A percentile compares a stretch with the other conserved stretches of the same genome.
Conservation (phyloP, 2,888 invertebrate species). For the Dendrolimus pini region DNA sequence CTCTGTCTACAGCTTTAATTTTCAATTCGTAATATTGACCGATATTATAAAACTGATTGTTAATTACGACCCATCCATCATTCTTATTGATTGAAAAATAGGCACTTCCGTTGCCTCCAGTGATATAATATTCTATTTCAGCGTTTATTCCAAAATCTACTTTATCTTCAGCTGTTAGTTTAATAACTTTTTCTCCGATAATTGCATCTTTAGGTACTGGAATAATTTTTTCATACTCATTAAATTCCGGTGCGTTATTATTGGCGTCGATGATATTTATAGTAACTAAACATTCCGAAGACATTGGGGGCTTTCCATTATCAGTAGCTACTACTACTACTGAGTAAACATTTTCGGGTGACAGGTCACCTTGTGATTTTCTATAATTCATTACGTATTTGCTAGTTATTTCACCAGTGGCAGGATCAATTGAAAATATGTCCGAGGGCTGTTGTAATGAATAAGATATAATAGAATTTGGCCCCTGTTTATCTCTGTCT, state of each 20-base stretch:
- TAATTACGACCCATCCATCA: slow-evolving; percentile 89
- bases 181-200: slow-evolving; percentile 83
- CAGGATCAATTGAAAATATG: slow-evolving; percentile 93
- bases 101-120: slow-evolving; percentile 85
- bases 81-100: slow-evolving; percentile 84
- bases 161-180: slow-evolving; percentile 84
- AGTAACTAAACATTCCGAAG: slow-evolving; percentile 89
- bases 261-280: slow-evolving; percentile 95
- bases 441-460: slow-evolving; percentile 92
- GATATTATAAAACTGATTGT: slow-evolving; percentile 72
- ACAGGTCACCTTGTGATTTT: slow-evolving; percentile 86
- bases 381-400: slow-evolving; percentile 89
- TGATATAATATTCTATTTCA: slow-evolving; percentile 86
- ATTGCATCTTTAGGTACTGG: slow-evolving; percentile 88
- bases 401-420: slow-evolving; percentile 94
- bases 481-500: slow-evolving; percentile 94
- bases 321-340: slow-evolving; percentile 95
- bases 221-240: slow-evolving; percentile 82
- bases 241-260: slow-evolving; percentile 92
- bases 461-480: slow-evolving; percentile 94
- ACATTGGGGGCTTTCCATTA: slow-evolving; percentile 96
- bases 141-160: slow-evolving; percentile 93
- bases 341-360: slow-evolving; percentile 92
- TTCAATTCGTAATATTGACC: slow-evolving; percentile 81
- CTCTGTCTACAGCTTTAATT: slow-evolving; percentile 89